Conservation (phyloP, 2,113 vertebrate species). For the Lophius piscatorius region DNA sequence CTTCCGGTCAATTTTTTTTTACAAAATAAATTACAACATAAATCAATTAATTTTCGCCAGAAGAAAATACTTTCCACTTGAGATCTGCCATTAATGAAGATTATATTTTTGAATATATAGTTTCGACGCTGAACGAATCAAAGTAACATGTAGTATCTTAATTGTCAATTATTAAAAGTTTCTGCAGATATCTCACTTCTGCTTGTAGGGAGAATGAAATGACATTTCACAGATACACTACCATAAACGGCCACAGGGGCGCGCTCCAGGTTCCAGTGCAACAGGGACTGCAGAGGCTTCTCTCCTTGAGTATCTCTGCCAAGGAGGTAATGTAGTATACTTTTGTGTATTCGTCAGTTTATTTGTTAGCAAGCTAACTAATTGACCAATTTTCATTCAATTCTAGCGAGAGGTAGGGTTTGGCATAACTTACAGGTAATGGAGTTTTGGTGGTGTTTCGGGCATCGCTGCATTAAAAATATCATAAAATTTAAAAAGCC, state of each 20-base stretch:
- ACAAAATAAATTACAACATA: conserved; percentile 15
- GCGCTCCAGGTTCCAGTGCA: conserved; percentile 37
- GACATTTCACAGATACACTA: background rate
- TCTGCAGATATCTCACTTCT: background rate
- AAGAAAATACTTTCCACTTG: background rate
- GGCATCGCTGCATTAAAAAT: too few species aligned
- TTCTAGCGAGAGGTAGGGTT: too few species aligned
- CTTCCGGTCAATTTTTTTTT: conserved; percentile 32
- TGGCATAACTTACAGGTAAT: too few species aligned
- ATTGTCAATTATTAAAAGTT: background rate
- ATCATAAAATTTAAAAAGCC: too few species aligned
- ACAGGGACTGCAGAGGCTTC: background rate
- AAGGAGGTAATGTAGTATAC: too few species aligned
- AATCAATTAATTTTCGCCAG: background rate
- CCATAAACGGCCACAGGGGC: conserved; percentile 30
- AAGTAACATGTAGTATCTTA: background rate
- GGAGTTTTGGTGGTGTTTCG: too few species aligned
- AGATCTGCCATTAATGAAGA: background rate
- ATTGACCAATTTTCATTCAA: too few species aligned
- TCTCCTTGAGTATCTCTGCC: too few species aligned
- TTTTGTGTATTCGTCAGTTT: too few species aligned
- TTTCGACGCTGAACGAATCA: background rate
- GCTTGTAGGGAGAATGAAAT: background rate
- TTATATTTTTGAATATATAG: background rate
- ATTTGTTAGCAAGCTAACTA: too few species aligned